A percentile compares a stretch with the other conserved stretches of the same genome.
Conservation (phyloP, 2,888 invertebrate genomes). For the Formica aserva region DNA sequence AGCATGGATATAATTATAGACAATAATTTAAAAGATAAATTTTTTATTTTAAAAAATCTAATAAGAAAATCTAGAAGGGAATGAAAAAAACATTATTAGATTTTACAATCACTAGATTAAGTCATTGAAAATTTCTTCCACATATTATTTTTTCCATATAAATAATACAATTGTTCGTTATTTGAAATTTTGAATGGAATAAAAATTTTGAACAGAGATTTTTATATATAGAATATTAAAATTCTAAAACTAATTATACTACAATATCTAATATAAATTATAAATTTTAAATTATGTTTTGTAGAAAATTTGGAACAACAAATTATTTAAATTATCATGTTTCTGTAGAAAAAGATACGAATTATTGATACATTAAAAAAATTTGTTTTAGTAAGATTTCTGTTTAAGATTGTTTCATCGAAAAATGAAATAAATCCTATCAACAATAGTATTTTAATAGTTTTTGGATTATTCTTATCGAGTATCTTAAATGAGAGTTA, state of each 20-base stretch:
- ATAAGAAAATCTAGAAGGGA: neutral
- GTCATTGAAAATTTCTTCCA: neutral
- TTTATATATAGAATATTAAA: neutral
- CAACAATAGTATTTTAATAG: neutral
- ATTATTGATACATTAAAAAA: neutral
- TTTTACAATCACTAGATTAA: neutral
- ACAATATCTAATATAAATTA: neutral
- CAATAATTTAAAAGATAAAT: neutral
- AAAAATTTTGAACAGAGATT: neutral
- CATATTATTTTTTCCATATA: neutral
- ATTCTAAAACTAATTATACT: neutral
- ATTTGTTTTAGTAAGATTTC: neutral
- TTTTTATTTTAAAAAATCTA: neutral
- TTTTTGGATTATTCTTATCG: neutral
- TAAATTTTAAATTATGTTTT: neutral
- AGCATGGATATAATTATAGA: neutral
- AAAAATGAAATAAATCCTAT: neutral
- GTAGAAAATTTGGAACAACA: too few species aligned
- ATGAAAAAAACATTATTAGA: neutral
- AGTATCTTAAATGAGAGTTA: slow-evolving; percentile 11
- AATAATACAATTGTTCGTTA: neutral
- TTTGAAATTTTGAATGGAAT: neutral
- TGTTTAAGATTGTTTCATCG: neutral
- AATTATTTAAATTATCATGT: neutral
- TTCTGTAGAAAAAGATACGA: neutral